Base-by-base conservation (phyloP, 2,888 invertebrate genomes). In the Morpho deidamia region DNA sequence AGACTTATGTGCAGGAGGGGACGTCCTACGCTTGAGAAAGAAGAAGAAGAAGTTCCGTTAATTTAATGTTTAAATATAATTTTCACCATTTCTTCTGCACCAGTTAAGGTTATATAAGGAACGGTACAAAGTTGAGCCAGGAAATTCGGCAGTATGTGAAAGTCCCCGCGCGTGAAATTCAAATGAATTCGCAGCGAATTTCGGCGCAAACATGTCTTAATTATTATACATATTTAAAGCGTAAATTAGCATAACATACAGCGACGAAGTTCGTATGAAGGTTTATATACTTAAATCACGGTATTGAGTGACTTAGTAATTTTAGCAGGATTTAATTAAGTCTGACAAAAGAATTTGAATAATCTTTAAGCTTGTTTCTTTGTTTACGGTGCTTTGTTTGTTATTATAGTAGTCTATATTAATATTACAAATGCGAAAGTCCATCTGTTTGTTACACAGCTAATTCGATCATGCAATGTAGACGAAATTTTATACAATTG, bases 141-240 rank as follows among this genome's bases (percentile, higher is more conserved):
- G 44, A 56, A 56, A 44, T 56, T 56, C 46, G 40, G 45, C 37
- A 10, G 33, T 39, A 52, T 37, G 34, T 35, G 53, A 51, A 59
- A 51, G 52, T 51, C 48, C 42, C 51, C 34, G 44, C 47, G 56
- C 59, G 56, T 57, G 49, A 57, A 54, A 57, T 59, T 57, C 59
- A 54, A 58, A 56, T 60, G 50, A 60, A 59, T 57, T 57, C 56
- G 44, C 51, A 44, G 12, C 55, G 39, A 43, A 51, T 47, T 41
- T 43, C 54, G 34, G 37, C 47, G 51, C 54, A 51, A 57, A 54
- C 41, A 51, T 51, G 44, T 37, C 56, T 51, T 53, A 56, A 59
- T 56, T 56, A 53, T 56, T 51, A 59, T 60, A 41, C 50, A 55
- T 55, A 57, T 55, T 60, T 55, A 62, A 58, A 49, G 51, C 56